Percentiles rank a stretch among this genome's conserved stretches.
Conservation (phyloP, 2,888 invertebrate species). For the Athripsodes cinereus region DNA sequence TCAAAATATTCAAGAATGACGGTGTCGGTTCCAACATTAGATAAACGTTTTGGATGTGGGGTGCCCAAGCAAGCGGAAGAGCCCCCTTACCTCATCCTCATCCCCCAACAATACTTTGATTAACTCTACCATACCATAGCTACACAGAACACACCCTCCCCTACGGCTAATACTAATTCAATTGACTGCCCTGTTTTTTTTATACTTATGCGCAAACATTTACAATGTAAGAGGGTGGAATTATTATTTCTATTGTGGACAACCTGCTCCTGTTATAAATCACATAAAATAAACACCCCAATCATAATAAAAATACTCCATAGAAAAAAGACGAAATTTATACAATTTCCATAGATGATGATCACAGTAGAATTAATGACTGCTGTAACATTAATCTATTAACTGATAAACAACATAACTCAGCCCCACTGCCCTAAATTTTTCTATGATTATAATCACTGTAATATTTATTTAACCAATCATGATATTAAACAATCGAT, state of each 20-base stretch:
- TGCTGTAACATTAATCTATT: background rate
- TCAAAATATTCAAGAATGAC: background rate
- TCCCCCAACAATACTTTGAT: conserved; percentile 22
- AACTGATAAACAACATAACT: no score
- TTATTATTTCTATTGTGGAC: background rate
- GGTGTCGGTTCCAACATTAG: background rate
- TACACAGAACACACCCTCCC: conserved; percentile 9
- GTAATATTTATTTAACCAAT: no score
- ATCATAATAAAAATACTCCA: background rate
- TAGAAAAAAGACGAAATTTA: background rate
- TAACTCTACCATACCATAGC: conserved; percentile 23
- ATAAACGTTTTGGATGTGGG: background rate
- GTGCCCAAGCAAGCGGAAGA: conserved; percentile 20
- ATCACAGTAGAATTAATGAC: background rate
- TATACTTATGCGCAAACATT: background rate
- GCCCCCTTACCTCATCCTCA: conserved; percentile 3
- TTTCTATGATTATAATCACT: no score
- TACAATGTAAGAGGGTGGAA: background rate
- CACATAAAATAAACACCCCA: background rate
- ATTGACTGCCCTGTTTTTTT: conserved; percentile 24
- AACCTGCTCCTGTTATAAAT: background rate
- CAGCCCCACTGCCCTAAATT: no score
- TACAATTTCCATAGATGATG: background rate
- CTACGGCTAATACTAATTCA: conserved; percentile 27
- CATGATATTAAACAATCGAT: no score